Evolutionary conservation across 2,113 vertebrate genomes (phyloP).

Genomic region (Hiodon alosoides): DNA sequence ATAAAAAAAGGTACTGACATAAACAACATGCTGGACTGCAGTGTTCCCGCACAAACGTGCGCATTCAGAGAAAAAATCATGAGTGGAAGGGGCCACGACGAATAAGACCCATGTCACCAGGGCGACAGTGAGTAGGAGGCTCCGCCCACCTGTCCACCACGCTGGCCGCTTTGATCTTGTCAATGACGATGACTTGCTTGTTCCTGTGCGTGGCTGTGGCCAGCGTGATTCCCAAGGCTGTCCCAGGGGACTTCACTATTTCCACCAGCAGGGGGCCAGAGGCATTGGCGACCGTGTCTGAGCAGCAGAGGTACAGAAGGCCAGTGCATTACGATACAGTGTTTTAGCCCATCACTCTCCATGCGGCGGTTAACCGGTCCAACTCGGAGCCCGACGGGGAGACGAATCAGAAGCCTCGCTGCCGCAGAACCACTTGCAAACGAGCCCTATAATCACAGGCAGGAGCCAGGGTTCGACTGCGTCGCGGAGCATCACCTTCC

Average conservation of each 20-base stretch:
- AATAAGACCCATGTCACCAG: no score
- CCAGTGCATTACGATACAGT: no score
- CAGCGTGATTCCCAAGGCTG: conserved; percentile 79
- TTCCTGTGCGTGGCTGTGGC: conserved; percentile 73
- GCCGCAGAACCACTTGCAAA: no score
- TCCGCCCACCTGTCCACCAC: conserved; percentile 87
- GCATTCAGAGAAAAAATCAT: no score
- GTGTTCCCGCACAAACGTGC: no score
- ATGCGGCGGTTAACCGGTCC: no score
- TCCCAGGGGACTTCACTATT: conserved; percentile 82
- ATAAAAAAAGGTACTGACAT: no score
- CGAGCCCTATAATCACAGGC: no score
- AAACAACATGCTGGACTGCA: no score
- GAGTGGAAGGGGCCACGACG: no score
- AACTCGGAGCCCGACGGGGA: neutral
- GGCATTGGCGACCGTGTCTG: conserved; percentile 80
- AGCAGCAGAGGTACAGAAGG: conserved; percentile 9
- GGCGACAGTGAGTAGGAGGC: neutral
- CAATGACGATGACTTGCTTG: conserved; percentile 87
- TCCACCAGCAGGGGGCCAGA: conserved; percentile 89
- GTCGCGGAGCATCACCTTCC: no score
- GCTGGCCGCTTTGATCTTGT: conserved; percentile 87
- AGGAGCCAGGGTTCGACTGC: no score
- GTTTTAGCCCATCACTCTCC: neutral
- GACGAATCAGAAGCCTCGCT: neutral